These are phyloP conservation scores for Pseudorectes ferrugineus DNA, from an alignment of 2,113 vertebrate species.

Conservation along the genomic window DNA sequence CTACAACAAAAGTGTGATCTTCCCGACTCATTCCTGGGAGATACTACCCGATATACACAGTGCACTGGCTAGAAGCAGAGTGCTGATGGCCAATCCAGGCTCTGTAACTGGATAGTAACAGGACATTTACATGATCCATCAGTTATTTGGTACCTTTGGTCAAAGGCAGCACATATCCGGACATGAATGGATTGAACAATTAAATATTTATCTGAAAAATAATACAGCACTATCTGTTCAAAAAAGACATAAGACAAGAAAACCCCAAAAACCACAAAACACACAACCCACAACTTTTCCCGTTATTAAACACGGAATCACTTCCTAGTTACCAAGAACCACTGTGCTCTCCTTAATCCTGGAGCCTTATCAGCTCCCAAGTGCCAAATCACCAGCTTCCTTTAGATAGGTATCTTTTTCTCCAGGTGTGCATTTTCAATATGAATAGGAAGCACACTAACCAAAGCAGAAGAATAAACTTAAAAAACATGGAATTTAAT, in stretches of 20 bases:
- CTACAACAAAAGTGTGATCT: not conserved
- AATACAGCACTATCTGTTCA: not conserved
- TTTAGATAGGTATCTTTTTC: not conserved
- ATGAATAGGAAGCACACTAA: not conserved
- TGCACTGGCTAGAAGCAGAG: not conserved
- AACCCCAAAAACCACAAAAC: not conserved
- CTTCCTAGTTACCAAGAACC: not conserved
- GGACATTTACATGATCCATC: not conserved
- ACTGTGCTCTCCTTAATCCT: not conserved
- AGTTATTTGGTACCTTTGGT: not conserved
- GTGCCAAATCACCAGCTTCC: not conserved
- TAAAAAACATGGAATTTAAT: not conserved
- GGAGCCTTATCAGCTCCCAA: not conserved
- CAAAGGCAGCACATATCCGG: not conserved
- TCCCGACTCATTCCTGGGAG: not conserved
- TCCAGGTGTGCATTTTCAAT: not conserved
- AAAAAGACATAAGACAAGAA: not conserved
- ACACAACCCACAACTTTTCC: not conserved
- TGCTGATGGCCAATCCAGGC: not conserved
- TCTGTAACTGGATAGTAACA: not conserved
- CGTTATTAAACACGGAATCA: not conserved
- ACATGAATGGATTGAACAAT: not conserved
- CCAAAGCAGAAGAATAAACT: not conserved
- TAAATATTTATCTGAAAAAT: not conserved
- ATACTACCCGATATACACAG: rapidly evolving